Percentiles rank a stretch among this genome's conserved stretches.
These are phyloP conservation scores for Harpalus rufipes DNA, from an alignment of 2,888 invertebrate species.

Conservation along the genomic window DNA sequence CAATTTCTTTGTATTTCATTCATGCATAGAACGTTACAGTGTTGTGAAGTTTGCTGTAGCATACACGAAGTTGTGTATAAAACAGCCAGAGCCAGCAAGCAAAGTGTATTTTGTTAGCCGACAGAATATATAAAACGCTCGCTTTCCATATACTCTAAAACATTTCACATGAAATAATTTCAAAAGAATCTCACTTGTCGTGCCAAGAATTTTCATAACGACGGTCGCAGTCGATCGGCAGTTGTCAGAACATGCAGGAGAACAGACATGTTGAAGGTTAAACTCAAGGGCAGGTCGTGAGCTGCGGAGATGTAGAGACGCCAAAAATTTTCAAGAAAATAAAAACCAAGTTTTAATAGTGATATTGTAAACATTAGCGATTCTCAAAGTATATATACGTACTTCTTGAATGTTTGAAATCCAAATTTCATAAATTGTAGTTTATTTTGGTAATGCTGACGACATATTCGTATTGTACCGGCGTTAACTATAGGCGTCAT, in stretches of 20 bases:
- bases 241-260: constrained; percentile 12
- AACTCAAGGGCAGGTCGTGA: not conserved
- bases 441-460: too few relatives aligned
- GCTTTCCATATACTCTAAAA: constrained; percentile 63
- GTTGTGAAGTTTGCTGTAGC: constrained; percentile 47
- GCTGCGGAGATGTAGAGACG: too few relatives aligned
- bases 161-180: constrained; percentile 60
- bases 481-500: too few relatives aligned
- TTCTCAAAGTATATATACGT: too few relatives aligned
- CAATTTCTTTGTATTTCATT: constrained; percentile 50
- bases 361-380: too few relatives aligned
- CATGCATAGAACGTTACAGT: constrained; percentile 41
- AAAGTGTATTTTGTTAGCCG: constrained; percentile 60
- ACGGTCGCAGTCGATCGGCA: constrained; percentile 30
- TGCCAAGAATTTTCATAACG: constrained; percentile 52
- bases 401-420: too few relatives aligned
- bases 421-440: too few relatives aligned
- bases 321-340: too few relatives aligned
- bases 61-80: constrained; percentile 47
- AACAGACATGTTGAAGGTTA: not conserved
- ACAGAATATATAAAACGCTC: constrained; percentile 59
- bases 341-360: too few relatives aligned
- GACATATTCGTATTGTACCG: too few relatives aligned
- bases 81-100: constrained; percentile 21
- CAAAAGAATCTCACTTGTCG: constrained; percentile 45